A percentile compares a stretch with the other conserved stretches of the same genome.
These are phyloP conservation scores for Danionella dracula DNA, from an alignment of 2,797 vertebrate species.

Conservation along the genomic window DNA sequence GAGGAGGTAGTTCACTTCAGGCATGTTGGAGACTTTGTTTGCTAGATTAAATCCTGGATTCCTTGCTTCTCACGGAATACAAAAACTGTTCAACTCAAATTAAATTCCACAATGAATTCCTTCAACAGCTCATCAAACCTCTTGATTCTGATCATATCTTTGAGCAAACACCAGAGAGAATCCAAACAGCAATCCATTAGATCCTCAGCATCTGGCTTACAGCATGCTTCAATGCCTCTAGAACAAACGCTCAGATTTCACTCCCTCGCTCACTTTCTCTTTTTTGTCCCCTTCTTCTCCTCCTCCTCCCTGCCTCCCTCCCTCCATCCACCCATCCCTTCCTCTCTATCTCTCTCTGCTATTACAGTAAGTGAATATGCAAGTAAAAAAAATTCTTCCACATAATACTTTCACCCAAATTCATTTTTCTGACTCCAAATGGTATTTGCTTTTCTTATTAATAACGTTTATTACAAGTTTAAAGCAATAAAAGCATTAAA, in stretches of 20 bases:
- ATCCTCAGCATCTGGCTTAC: no score
- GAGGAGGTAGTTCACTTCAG: conserved; percentile 92
- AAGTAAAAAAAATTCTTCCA: no score
- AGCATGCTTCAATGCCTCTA: background rate
- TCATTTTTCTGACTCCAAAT: no score
- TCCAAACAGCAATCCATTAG: conserved; percentile 46
- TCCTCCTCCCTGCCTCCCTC: background rate
- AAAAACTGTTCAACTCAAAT: conserved; percentile 50
- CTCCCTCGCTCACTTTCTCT: no score
- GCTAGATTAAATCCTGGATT: conserved; percentile 27
- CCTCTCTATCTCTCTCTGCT: background rate
- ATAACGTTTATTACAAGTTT: no score
- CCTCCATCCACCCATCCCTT: background rate
- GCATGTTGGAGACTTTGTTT: conserved; percentile 68
- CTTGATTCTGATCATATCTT: background rate
- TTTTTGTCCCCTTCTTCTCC: background rate
- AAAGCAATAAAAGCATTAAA: no score
- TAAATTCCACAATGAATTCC: conserved; percentile 41
- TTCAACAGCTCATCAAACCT: conserved; percentile 37
- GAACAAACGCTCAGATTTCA: background rate
- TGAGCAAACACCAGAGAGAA: background rate
- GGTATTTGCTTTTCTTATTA: no score
- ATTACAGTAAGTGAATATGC: no score
- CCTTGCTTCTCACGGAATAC: background rate
- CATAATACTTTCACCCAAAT: no score